Evolutionary conservation across 2,888 invertebrate genomes (phyloP).

Genomic region (Rhamnusium bicolor): DNA sequence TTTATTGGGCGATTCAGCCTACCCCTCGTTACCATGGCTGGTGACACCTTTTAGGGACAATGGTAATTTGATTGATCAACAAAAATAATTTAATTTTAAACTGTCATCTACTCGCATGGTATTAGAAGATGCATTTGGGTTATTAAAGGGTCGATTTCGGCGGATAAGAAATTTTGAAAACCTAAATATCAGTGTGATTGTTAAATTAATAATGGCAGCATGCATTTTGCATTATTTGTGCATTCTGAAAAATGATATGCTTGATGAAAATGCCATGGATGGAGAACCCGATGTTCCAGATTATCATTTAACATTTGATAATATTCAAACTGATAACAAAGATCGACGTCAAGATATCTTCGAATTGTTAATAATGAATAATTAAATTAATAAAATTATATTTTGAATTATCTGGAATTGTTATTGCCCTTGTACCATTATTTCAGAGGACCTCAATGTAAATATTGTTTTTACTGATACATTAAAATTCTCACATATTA

Average conservation of each 20-base stretch:
- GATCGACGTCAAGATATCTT: too few relatives aligned
- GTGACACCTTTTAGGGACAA: constrained; percentile 5
- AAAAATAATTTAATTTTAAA: constrained; percentile 2
- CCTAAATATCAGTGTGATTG: background rate
- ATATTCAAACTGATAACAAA: too few relatives aligned
- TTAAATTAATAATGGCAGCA: background rate
- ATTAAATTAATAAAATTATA: too few relatives aligned
- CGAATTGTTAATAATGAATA: too few relatives aligned
- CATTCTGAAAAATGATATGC: background rate
- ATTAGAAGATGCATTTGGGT: constrained; percentile 1
- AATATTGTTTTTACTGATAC: too few relatives aligned
- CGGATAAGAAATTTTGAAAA: background rate
- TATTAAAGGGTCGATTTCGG: background rate
- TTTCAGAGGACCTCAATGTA: too few relatives aligned
- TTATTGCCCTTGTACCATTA: too few relatives aligned
- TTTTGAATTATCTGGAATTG: too few relatives aligned
- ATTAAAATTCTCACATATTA: too few relatives aligned
- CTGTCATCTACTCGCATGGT: background rate
- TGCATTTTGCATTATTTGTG: background rate
- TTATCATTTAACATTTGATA: background rate
- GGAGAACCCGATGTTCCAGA: background rate
- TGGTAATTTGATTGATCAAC: background rate
- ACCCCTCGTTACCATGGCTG: background rate
- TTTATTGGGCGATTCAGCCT: constrained; percentile 11
- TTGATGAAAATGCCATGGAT: background rate